phyloP scores from a whole-genome alignment of 2,888 invertebrate genomes.

The Brachycybe producta region DNA sequence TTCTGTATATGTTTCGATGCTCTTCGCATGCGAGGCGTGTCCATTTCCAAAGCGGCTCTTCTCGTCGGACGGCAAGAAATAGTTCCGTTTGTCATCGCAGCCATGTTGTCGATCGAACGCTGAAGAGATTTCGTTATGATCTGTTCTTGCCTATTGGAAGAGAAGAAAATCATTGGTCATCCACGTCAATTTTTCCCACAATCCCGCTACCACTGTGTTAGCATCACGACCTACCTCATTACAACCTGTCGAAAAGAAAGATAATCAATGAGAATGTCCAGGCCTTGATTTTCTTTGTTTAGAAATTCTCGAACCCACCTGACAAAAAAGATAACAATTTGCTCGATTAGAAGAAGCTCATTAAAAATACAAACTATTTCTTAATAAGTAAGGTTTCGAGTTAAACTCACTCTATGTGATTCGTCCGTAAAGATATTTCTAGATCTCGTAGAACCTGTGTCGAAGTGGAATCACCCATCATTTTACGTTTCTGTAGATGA shows the following conservation, averaged over 20 bases:
- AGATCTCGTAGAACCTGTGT: constrained; percentile 95
- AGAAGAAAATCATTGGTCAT: no score
- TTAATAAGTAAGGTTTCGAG: not conserved
- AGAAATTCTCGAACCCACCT: constrained; percentile 99
- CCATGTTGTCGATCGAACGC: constrained; percentile 60
- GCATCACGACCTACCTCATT: constrained; percentile 48
- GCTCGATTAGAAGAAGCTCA: not conserved
- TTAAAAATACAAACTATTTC: not conserved
- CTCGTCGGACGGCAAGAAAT: not conserved
- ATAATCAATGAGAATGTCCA: constrained; percentile 95
- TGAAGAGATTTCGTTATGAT: constrained; percentile 60
- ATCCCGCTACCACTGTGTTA: no score
- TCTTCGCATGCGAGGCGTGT: constrained; percentile 56
- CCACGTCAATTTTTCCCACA: no score
- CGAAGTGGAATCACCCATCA: constrained; percentile 92
- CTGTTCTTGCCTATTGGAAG: constrained; percentile 55
- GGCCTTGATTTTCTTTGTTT: constrained; percentile 86
- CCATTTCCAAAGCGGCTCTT: constrained; percentile 36
- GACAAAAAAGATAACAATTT: constrained; percentile 22
- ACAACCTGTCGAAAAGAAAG: constrained; percentile 85
- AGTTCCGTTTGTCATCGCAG: constrained; percentile 15
- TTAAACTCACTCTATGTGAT: constrained; percentile 87
- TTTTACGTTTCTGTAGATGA: constrained; percentile 76
- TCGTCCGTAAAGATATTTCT: constrained; percentile 95
- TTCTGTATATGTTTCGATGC: constrained; percentile 69